Evolutionary conservation across 2,888 invertebrate species (phyloP).

Genomic region (Ectobius pallidus): DNA sequence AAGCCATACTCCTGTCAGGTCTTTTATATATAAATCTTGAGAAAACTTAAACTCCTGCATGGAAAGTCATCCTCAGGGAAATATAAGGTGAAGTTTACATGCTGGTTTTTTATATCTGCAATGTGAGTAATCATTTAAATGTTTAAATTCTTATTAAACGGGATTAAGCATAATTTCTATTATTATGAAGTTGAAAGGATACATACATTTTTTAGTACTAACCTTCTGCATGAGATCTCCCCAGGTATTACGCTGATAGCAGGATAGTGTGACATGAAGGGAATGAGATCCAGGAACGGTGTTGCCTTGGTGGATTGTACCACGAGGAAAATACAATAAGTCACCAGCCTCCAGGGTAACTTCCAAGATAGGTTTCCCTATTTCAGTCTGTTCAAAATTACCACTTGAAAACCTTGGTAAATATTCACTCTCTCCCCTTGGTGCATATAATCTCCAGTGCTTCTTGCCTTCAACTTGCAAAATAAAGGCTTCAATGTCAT

Average conservation of each 20-base stretch:
- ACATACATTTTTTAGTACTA: too few relatives aligned
- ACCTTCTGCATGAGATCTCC: conserved; percentile 85
- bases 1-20: too few relatives aligned
- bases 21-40: too few relatives aligned
- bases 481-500: conserved; percentile 98
- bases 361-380: conserved; percentile 82
- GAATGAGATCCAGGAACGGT: conserved; percentile 84
- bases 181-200: too few relatives aligned
- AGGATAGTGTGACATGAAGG: conserved; percentile 91
- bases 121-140: too few relatives aligned
- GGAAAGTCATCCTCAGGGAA: too few relatives aligned
- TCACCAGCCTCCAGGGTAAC: conserved; percentile 84
- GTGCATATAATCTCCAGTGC: conserved; percentile 89
- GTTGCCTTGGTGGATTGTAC: conserved; percentile 83
- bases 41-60: too few relatives aligned
- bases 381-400: conserved; percentile 74
- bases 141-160: too few relatives aligned
- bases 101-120: too few relatives aligned
- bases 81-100: too few relatives aligned
- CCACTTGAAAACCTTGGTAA: conserved; percentile 84
- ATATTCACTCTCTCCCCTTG: conserved; percentile 67
- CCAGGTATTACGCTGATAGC: conserved; percentile 90
- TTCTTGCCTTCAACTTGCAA: conserved; percentile 96
- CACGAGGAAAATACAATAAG: conserved; percentile 91
- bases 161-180: too few relatives aligned